A percentile compares a stretch with the other conserved stretches of the same genome.
These are phyloP conservation scores for Oryzias melastigma DNA, from an alignment of 2,113 vertebrate species.

Conservation along the genomic window DNA sequence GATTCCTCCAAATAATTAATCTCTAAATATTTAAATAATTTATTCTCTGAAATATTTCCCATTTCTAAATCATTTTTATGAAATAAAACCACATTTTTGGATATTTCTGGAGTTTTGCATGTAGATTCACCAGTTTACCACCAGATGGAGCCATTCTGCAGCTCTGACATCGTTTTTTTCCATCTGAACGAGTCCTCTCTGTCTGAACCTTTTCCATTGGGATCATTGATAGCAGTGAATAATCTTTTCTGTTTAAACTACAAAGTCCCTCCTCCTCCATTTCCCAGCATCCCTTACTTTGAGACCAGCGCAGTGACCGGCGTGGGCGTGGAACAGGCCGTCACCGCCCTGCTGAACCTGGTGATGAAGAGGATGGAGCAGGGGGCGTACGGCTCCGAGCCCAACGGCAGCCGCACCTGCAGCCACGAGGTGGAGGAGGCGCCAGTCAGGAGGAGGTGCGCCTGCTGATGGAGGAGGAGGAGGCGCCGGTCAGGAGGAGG, in stretches of 20 bases:
- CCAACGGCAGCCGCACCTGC: slow-evolving; percentile 76
- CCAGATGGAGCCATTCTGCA: slow-evolving; percentile 16
- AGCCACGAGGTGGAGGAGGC: slow-evolving; percentile 50
- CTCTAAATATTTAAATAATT: no score
- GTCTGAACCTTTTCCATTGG: no score
- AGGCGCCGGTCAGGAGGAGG: slow-evolving; percentile 27
- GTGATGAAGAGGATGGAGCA: slow-evolving; percentile 97
- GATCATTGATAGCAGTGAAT: background rate
- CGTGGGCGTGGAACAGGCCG: slow-evolving; percentile 83
- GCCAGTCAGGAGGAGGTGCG: slow-evolving; percentile 41
- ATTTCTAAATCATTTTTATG: no score
- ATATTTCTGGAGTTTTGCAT: no score
- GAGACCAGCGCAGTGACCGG: slow-evolving; percentile 91
- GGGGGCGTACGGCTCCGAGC: slow-evolving; percentile 77
- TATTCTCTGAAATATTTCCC: no score
- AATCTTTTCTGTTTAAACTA: background rate
- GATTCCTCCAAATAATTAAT: no score
- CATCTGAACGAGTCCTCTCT: no score
- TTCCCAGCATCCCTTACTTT: slow-evolving; percentile 87
- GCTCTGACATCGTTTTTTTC: no score
- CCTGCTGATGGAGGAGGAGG: slow-evolving; percentile 54
- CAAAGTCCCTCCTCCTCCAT: background rate
- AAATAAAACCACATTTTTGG: no score
- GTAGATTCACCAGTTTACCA: slow-evolving; percentile 13
- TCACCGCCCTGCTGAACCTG: slow-evolving; percentile 86